These are phyloP conservation scores for Lamprotornis superbus DNA, from an alignment of 2,113 vertebrate species.

Conservation along the genomic window DNA sequence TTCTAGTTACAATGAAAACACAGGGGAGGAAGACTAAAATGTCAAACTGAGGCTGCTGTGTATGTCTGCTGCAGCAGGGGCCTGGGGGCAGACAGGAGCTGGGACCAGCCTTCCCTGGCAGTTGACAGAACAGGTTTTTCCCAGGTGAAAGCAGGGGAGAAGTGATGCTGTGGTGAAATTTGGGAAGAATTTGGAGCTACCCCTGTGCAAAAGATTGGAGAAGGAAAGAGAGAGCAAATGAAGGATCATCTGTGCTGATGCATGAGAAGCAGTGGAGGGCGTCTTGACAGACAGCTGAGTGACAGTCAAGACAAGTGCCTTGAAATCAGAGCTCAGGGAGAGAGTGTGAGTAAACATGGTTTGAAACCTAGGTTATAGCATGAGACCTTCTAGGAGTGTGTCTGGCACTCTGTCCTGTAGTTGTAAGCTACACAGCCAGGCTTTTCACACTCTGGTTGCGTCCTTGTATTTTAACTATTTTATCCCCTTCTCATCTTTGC, in stretches of 20 bases:
- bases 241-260: not conserved
- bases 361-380: not conserved
- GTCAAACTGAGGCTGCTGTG: not conserved
- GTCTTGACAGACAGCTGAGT: not conserved
- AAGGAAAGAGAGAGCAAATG: not conserved
- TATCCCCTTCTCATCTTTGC: not conserved
- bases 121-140: not conserved
- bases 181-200: not conserved
- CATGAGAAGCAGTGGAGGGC: fast-evolving
- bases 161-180: not conserved
- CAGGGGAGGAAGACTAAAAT: not conserved
- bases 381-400: not conserved
- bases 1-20: not conserved
- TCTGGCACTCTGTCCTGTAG: not conserved
- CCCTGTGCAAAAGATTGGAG: not conserved
- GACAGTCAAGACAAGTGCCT: not conserved
- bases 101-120: not conserved
- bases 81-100: fast-evolving
- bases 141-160: not conserved
- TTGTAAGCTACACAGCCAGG: not conserved
- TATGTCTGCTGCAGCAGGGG: not conserved
- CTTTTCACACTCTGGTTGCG: not conserved
- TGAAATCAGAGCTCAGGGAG: not conserved
- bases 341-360: fast-evolving
- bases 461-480: not conserved